phyloP scores from a whole-genome alignment of 2,888 invertebrate genomes.

The Himalopsyche kuldschensis region DNA sequence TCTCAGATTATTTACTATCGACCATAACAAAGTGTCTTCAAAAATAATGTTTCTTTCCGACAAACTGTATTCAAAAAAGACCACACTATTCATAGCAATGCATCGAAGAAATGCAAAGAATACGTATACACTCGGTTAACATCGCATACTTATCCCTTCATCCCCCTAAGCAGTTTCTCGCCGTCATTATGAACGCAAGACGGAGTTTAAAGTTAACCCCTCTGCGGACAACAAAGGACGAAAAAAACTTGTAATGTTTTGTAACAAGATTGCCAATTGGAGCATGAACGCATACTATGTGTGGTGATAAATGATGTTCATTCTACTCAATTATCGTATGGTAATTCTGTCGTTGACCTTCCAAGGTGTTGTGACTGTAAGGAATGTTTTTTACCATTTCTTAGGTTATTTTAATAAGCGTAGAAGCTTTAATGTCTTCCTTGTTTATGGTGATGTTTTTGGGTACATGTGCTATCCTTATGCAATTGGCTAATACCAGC shows the following conservation, averaged over 20 bases:
- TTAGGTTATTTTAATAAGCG: no score
- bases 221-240: background rate
- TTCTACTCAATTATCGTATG: background rate
- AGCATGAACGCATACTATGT: background rate
- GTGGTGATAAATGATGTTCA: background rate
- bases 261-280: background rate
- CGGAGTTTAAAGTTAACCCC: background rate
- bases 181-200: slow-evolving; percentile 6
- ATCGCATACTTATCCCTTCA: background rate
- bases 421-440: no score
- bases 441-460: no score
- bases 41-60: no score
- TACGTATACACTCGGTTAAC: background rate
- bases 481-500: no score
- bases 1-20: no score
- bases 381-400: background rate
- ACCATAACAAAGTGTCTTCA: no score
- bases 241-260: background rate
- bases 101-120: background rate
- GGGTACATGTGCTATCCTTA: no score
- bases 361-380: background rate
- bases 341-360: background rate
- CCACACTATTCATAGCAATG: background rate
- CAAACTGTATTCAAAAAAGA: no score
- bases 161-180: background rate